Evolutionary conservation across 2,113 vertebrate genomes (phyloP).

Genomic region (Onychorhynchus coronatus): DNA sequence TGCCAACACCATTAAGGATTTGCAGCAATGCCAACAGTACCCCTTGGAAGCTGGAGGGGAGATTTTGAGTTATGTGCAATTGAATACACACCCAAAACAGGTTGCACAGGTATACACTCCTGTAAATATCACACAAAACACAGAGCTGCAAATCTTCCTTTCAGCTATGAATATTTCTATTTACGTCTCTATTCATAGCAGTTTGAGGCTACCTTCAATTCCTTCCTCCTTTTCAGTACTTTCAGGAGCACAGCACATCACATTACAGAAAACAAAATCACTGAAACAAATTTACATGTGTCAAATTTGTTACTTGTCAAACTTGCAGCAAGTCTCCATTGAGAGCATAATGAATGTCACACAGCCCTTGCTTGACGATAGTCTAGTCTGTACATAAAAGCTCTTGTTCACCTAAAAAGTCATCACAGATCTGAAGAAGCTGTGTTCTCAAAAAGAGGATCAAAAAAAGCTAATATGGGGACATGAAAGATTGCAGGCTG

Average conservation of each 20-base stretch:
- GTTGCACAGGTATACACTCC: background rate
- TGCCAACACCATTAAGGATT: background rate
- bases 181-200: slow-evolving; percentile 21
- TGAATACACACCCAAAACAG: background rate
- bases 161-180: slow-evolving; percentile 40
- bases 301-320: background rate
- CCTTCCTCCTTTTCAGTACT: background rate
- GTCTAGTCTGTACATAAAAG: background rate
- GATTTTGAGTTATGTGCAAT: background rate
- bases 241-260: background rate
- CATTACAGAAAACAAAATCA: background rate
- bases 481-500: background rate
- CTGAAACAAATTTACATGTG: background rate
- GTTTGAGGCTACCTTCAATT: background rate
- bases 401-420: background rate
- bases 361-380: background rate
- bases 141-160: slow-evolving; percentile 11
- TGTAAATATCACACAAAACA: background rate
- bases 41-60: background rate
- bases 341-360: background rate
- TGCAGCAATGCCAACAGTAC: background rate
- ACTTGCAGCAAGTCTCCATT: background rate
- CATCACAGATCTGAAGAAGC: background rate
- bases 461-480: background rate
- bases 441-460: background rate